Conservation (phyloP, 2,888 invertebrate species). For the Digitonthophagus gazella region DNA sequence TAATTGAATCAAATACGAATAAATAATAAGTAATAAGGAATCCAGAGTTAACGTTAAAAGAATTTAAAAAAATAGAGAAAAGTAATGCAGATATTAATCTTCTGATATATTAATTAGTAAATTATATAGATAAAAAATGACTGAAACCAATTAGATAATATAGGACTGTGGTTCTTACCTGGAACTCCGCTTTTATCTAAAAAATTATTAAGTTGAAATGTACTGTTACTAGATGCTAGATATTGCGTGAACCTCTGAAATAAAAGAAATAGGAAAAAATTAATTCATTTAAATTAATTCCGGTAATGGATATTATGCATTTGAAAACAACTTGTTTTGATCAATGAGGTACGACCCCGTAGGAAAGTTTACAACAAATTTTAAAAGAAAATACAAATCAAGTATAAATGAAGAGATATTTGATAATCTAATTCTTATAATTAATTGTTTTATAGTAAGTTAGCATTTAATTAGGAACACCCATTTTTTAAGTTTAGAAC, state of each 20-base stretch:
- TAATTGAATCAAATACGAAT: not conserved
- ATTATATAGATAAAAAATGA: not conserved
- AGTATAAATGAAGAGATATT: no score
- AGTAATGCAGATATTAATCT: not conserved
- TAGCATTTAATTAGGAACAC: no score
- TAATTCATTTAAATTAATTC: not conserved
- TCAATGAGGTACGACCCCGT: no score
- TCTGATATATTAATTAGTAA: not conserved
- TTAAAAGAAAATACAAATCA: no score
- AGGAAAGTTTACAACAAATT: no score
- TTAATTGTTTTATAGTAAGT: no score
- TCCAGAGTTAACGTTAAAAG: no score
- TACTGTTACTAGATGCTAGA: constrained; percentile 98
- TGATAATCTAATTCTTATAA: no score
- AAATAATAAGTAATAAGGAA: not conserved
- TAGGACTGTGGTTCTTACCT: constrained; percentile 65
- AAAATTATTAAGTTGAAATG: constrained; percentile 97
- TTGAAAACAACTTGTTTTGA: no score
- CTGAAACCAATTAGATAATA: not conserved
- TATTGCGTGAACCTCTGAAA: constrained; percentile 99
- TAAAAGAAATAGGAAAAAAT: constrained; percentile 33
- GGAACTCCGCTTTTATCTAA: constrained; percentile 96
- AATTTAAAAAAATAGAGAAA: no score
- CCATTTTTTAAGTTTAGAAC: no score
- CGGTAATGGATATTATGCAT: constrained; percentile 1